Evolutionary conservation across 2,797 vertebrate species (phyloP), one percentile per base, ranked within the genome.

Genomic region (Pangasius macronema): DNA sequence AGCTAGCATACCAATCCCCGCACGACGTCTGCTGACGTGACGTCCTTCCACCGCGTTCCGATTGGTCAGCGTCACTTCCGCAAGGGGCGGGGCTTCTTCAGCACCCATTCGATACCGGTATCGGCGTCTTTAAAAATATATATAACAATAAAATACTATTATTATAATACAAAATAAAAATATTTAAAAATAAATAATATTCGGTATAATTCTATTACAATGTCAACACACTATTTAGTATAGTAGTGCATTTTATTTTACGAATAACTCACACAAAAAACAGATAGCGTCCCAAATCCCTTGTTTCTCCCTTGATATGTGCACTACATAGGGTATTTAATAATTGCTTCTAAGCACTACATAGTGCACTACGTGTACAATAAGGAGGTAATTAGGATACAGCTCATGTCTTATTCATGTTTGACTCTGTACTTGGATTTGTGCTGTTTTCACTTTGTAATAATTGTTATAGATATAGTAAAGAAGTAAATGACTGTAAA

Each of bases 11-110:
- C 95, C 96, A 97, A 95, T 92, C 94, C 93, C 94, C 92, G 90
- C 93, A 93, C 96, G 93, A 92, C 96, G 88, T 94, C 94, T 85
- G 94, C 92, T 94, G 95, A 95, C 95, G 96, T 97, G 95, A 97
- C 96, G 96, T 94, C 91, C 94, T 91, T 93, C 91, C 93, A 92
- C 92, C 87, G 95, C 91, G 73, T 89, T 92, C 82, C 91, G 91
- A 97, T 97, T 97, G 96, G 97, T 36, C 59, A 0, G n/a, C 94
- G 95, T 95, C 96, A 96, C 94, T 93, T 94, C 95, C 95, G 94
- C 94, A 91, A 88, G 53, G 94, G 97, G 97, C 93, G 96, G 96
- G 88, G 95, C 94, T 95, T 95, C 93, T 92, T 92, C 91, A 90
- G 92, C 94, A 94, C 94, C 95, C 95, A 92, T 96, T 96, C 95